Conservation (phyloP, 2,797 vertebrate species). For the Champsocephalus esox region DNA sequence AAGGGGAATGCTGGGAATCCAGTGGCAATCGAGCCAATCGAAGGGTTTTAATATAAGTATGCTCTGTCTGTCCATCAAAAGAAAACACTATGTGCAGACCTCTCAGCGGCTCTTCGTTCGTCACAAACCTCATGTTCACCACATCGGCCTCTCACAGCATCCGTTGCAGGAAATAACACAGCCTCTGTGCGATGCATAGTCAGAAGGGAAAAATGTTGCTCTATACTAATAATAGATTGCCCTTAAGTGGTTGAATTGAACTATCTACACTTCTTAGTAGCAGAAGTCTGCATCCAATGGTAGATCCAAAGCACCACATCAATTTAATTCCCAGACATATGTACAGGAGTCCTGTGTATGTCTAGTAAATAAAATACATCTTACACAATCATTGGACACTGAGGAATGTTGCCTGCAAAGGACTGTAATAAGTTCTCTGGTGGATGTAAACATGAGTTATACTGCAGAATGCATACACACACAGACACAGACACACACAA, state of each 20-base stretch:
- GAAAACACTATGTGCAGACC: slow-evolving; percentile 49
- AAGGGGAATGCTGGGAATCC: slow-evolving; percentile 77
- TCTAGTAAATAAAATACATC: slow-evolving; percentile 24
- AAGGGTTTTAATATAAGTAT: slow-evolving; percentile 56
- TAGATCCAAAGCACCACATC: not conserved
- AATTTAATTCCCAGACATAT: slow-evolving; percentile 38
- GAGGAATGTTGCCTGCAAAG: slow-evolving; percentile 31
- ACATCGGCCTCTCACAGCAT: slow-evolving; percentile 30
- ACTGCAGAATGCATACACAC: slow-evolving; percentile 11
- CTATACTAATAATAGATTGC: not conserved
- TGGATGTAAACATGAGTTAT: no score
- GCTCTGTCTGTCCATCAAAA: slow-evolving; percentile 48
- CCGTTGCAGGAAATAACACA: slow-evolving; percentile 60
- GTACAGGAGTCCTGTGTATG: slow-evolving; percentile 10
- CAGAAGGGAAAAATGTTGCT: slow-evolving; percentile 12
- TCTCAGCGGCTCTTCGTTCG: slow-evolving; percentile 50
- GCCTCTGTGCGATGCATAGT: slow-evolving; percentile 37
- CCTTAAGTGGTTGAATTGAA: not conserved
- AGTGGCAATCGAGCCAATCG: slow-evolving; percentile 54
- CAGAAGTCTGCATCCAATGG: not conserved
- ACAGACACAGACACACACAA: slow-evolving; percentile 31
- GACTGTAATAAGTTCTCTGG: not conserved
- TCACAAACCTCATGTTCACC: slow-evolving; percentile 43
- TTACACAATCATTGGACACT: slow-evolving; percentile 13
- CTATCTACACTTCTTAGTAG: not conserved